Conservation (phyloP, 1,140 invertebrate genomes). For the Ditylenchus dipsaci region DNA sequence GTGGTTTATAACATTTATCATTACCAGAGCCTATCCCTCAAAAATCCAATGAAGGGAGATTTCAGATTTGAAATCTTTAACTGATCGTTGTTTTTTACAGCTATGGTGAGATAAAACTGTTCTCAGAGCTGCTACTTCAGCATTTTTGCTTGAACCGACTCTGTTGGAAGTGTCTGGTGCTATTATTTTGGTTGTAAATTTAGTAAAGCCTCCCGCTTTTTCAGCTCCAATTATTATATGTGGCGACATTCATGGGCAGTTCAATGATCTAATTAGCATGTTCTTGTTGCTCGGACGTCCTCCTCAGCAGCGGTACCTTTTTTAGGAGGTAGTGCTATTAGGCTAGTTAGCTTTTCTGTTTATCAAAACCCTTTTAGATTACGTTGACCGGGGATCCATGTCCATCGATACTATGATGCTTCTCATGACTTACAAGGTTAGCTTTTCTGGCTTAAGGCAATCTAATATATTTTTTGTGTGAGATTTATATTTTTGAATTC, state of each 20-base stretch:
- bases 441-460: no score
- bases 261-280: slow-evolving; percentile 38
- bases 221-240: slow-evolving; percentile 59
- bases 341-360: background rate
- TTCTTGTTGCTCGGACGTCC: slow-evolving; percentile 18
- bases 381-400: background rate
- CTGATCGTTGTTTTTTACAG: no score
- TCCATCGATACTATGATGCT: background rate
- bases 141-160: slow-evolving; percentile 24
- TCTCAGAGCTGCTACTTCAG: slow-evolving; percentile 16
- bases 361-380: slow-evolving; percentile 4
- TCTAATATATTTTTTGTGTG: no score
- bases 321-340: slow-evolving; percentile 20
- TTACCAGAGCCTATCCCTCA: no score
- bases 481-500: no score
- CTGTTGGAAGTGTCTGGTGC: slow-evolving; percentile 52
- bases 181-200: background rate
- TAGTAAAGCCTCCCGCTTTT: background rate
- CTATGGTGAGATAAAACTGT: slow-evolving; percentile 18
- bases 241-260: slow-evolving; percentile 59
- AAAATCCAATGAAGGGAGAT: no score
- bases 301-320: slow-evolving; percentile 30
- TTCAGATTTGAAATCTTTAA: no score
- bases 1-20: no score
- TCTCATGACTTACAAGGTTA: background rate